Percentiles rank a stretch among this genome's conserved stretches.
These are phyloP conservation scores for Geopemphigus sp. DNA, from an alignment of 1,140 invertebrate species.

Conservation along the genomic window DNA sequence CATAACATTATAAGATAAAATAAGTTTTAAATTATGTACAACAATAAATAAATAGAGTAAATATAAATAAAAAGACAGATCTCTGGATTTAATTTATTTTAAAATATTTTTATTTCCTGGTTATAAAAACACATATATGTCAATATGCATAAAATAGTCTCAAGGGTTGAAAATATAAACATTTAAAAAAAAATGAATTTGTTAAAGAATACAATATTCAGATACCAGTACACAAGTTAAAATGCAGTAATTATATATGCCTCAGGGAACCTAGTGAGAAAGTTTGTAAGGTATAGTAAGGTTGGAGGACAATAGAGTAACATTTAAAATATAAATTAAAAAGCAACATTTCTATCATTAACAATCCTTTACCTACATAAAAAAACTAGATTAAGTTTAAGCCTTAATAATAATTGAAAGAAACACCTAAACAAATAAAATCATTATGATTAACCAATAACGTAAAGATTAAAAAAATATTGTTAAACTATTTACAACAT, in stretches of 20 bases:
- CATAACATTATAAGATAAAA: no score
- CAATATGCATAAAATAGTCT: background rate
- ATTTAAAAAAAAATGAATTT: constrained; percentile 9
- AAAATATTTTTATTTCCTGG: no score
- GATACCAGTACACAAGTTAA: constrained; percentile 6
- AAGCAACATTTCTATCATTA: background rate
- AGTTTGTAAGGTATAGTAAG: background rate
- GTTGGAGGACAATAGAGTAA: background rate
- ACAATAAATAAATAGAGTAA: no score
- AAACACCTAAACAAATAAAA: background rate
- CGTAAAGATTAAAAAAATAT: background rate
- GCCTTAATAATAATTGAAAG: background rate
- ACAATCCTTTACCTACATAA: background rate
- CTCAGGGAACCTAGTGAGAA: background rate
- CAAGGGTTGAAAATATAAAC: constrained; percentile 4
- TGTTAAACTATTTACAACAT: background rate
- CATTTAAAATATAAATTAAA: constrained; percentile 19
- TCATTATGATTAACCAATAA: background rate
- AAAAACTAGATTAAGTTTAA: background rate
- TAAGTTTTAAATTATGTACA: no score
- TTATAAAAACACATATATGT: background rate
- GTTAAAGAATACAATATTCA: background rate
- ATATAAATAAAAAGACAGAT: no score
- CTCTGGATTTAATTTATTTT: no score
- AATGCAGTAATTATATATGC: constrained; percentile 21